Evolutionary conservation across 2,888 invertebrate species (phyloP), one percentile per base, ranked within the genome.

Genomic region (Ctenicera cuprea): DNA sequence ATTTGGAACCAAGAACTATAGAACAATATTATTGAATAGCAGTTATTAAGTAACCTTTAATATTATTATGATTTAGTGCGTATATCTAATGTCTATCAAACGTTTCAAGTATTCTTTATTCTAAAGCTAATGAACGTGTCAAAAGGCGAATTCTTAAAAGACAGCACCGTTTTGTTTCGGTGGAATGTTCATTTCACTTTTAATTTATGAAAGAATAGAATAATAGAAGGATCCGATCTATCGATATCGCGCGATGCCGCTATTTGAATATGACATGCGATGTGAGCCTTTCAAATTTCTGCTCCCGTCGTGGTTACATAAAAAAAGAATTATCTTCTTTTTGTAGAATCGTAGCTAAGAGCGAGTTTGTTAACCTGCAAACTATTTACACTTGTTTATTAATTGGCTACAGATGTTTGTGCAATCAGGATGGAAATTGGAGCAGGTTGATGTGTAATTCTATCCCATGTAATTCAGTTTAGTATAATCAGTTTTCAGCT

Each of bases 181-280:
- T 61, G 65, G 66, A 65, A 66, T 65, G 66, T 61, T 48, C 54
- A 66, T 70, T 70, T 70, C 71, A 72, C 61, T 66, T 61, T 72
- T 72, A 66, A 71, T 71, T 63, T 70, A 70, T 57, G 64, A 64
- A 64, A 70, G 70, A 62, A 69, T 68, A 48, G 68, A 48, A 63
- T 70, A 70, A 70, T 64, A 50, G 54, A 69, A 69, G 62, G 30
- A 61, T 69, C 57, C 50, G 63, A 70, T 70, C 52, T 62, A 70
- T 70, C 52, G 70, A 70, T 70, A 70, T 52, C 52, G 48, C 45
- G 26, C 63, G 18, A 41, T 63, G 59, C 54, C 61, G 57, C 22
- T 61, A 62, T 62, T 61, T 69, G 48, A 52, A 45, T 54, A 64
- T 63, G 70, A 64, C 64, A 64, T 52, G 59, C 38, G 22, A 65